A percentile compares a stretch with the other conserved stretches of the same genome.
phyloP scores from a whole-genome alignment of 23 tunicate genomes.

The Botrylloides violaceus region DNA sequence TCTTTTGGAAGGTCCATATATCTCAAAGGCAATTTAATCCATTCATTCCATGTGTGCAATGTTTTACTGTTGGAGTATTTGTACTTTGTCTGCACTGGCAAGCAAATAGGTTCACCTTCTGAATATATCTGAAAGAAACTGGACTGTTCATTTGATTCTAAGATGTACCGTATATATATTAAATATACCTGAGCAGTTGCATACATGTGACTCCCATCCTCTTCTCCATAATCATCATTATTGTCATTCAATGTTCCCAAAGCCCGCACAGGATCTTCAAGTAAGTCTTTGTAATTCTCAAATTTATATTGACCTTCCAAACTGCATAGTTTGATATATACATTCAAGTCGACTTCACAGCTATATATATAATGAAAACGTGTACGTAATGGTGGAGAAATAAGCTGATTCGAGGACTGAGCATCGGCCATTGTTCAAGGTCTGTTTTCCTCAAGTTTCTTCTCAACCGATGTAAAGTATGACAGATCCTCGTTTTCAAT shows the following conservation, averaged over 20 bases:
- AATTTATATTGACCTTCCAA: slow-evolving; percentile 65
- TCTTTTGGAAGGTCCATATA: slow-evolving; percentile 78
- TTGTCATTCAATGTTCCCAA: slow-evolving; percentile 33
- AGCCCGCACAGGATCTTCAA: slow-evolving; percentile 47
- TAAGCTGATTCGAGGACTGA: not conserved
- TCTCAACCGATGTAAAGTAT: slow-evolving; percentile 7
- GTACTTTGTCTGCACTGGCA: slow-evolving; percentile 74
- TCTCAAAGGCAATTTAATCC: slow-evolving; percentile 86
- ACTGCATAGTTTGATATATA: slow-evolving; percentile 56
- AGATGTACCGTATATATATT: too few relatives aligned
- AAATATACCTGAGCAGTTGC: slow-evolving; percentile 82
- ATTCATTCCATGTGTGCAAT: slow-evolving; percentile 94
- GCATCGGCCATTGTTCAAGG: slow-evolving; percentile 8
- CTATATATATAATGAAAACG: slow-evolving; percentile 80
- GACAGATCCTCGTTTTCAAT: not conserved
- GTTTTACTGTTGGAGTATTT: slow-evolving; percentile 35
- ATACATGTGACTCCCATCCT: slow-evolving; percentile 74
- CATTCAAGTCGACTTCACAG: slow-evolving; percentile 63
- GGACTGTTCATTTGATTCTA: too few relatives aligned
- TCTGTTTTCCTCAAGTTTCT: not conserved
- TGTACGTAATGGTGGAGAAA: not conserved
- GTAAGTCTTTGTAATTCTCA: slow-evolving; percentile 41
- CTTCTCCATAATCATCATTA: slow-evolving; percentile 36
- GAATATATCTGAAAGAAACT: slow-evolving; percentile 50
- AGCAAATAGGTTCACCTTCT: slow-evolving; percentile 59